Conservation (phyloP, 2,888 invertebrate genomes). For the Ichneumon xanthorius region DNA sequence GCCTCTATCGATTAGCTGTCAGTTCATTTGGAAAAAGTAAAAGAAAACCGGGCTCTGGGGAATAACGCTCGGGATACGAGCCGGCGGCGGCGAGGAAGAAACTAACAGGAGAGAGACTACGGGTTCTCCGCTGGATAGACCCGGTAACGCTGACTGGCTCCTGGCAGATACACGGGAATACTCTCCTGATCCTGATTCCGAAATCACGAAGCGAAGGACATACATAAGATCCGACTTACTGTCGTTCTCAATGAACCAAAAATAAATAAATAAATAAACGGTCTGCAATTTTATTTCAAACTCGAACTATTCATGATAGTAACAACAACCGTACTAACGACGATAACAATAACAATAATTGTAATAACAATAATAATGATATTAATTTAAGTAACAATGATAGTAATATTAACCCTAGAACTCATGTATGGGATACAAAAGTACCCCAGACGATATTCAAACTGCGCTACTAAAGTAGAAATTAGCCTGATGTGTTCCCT, state of each 20-base stretch:
- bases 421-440: no score
- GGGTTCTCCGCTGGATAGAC: neutral
- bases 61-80: constrained; percentile 71
- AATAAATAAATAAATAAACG: neutral
- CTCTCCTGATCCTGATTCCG: constrained; percentile 80
- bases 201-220: constrained; percentile 21
- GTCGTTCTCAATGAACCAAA: neutral
- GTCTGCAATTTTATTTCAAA: neutral
- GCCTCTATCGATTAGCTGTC: constrained; percentile 83
- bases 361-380: no score
- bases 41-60: constrained; percentile 83
- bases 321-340: no score
- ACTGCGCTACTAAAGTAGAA: no score
- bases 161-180: constrained; percentile 83
- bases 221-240: constrained; percentile 4
- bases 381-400: no score
- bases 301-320: neutral
- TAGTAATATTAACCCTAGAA: no score
- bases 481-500: no score
- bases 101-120: constrained; percentile 31
- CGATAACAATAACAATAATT: no score
- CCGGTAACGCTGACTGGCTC: constrained; percentile 74
- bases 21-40: constrained; percentile 82
- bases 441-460: no score
- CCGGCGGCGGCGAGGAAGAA: constrained; percentile 48